Conservation (phyloP, 2,888 invertebrate species). For the Caenorhabditis virilis region DNA sequence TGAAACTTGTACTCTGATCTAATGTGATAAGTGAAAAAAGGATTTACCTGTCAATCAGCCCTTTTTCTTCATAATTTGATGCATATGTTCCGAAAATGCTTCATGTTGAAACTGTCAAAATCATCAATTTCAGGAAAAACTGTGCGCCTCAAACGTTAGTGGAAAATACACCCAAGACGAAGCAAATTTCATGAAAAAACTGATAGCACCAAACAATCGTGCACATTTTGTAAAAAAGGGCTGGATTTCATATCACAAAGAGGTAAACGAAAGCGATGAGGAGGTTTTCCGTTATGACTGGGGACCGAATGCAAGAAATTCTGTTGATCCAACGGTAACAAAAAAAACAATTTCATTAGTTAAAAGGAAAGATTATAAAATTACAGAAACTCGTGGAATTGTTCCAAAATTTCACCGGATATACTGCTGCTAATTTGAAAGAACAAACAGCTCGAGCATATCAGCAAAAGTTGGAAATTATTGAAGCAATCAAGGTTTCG, state of each 20-base stretch:
- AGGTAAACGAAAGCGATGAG: constrained; percentile 25
- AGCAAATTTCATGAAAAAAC: constrained; percentile 9
- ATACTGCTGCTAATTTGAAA: background rate
- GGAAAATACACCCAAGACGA: constrained; percentile 5
- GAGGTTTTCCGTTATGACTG: constrained; percentile 29
- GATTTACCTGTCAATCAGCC: too few relatives aligned
- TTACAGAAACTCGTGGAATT: constrained; percentile 20
- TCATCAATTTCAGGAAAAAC: background rate
- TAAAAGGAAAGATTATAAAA: background rate
- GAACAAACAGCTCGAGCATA: constrained; percentile 18
- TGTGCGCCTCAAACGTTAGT: background rate
- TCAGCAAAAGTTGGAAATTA: background rate
- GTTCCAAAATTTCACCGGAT: background rate
- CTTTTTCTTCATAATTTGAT: too few relatives aligned
- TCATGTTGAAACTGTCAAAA: background rate
- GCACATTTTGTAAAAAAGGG: constrained; percentile 5
- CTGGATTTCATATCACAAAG: constrained; percentile 13
- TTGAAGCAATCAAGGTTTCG: background rate
- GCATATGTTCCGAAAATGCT: too few relatives aligned
- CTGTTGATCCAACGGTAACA: constrained; percentile 15
- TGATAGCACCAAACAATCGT: constrained; percentile 9
- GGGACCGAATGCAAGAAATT: constrained; percentile 16
- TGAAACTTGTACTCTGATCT: too few relatives aligned
- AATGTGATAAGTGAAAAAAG: too few relatives aligned
- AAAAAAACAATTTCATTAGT: too few relatives aligned